Conservation (phyloP, 2,888 invertebrate species). For the Venustoraphidia nigricollis region DNA sequence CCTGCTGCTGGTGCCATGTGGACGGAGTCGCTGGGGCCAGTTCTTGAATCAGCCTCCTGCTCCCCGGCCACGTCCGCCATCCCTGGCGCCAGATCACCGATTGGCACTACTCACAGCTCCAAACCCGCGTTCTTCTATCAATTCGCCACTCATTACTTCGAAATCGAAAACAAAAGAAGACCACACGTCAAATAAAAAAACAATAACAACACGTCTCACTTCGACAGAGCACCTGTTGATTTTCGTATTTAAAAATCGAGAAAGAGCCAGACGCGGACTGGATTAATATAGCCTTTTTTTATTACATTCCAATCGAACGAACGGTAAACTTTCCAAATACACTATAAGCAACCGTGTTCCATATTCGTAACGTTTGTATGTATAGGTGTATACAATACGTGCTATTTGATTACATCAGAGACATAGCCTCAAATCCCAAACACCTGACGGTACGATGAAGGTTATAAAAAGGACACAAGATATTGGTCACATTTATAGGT, state of each 20-base stretch:
- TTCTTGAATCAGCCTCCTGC: constrained; percentile 27
- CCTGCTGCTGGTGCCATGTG: constrained; percentile 5
- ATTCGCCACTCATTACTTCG: constrained; percentile 7
- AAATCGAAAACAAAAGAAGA: neutral
- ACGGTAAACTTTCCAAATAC: constrained; percentile 1
- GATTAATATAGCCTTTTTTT: neutral
- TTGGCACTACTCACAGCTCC: neutral
- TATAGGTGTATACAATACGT: too few species aligned
- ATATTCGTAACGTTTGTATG: neutral
- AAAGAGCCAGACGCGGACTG: too few species aligned
- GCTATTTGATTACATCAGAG: too few species aligned
- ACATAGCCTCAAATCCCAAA: too few species aligned
- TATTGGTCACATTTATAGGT: too few species aligned
- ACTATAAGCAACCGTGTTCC: neutral
- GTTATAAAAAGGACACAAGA: too few species aligned
- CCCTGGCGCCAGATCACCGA: constrained; percentile 7
- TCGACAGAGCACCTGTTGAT: too few species aligned
- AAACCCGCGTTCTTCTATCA: neutral
- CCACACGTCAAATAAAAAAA: neutral
- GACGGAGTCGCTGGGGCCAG: neutral
- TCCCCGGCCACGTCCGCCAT: constrained; percentile 21
- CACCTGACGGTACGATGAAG: too few species aligned
- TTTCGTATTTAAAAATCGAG: too few species aligned
- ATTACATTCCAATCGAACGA: neutral
- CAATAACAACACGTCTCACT: neutral